Base-by-base conservation (phyloP, 1,140 invertebrate genomes). In the Musca vetustissima region DNA sequence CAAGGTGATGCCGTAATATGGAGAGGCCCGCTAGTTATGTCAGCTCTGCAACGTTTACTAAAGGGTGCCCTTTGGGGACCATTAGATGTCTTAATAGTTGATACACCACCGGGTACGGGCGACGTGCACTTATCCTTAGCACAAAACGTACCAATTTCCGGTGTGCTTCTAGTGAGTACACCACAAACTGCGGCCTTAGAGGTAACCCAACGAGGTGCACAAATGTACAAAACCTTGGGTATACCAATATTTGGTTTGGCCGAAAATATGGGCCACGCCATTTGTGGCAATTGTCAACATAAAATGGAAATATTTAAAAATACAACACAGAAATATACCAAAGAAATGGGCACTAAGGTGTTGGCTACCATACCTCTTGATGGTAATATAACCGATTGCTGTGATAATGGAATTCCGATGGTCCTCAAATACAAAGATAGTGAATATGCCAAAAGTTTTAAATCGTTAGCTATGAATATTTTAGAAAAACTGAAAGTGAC, bases 11-110 rank as follows among this genome's bases (percentile, higher is more conserved):
- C 95, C 0, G 88, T 95, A 9, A 89, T 96, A 24, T 97, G 94
- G 95, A 85, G 95, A 72, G 95, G 95, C 0, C 86, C 95, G 4
- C 94, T 97, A 89, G 96, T 98, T 14, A 98, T 98, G 95, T 93
- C 91, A 72, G 95, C 95, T 1, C 81, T 98, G 52, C 90, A 97
- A 67, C 90, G 91, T 74, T 81, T 98, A 19, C 85, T 96, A 1
- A 85, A 91, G 69, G 90, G 95, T 74, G 93, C 95, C 28, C 85
- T 88, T 49, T 97, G 94, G 94, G 88, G 86, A 6, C 86, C 89
- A 1, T 84, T 94, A 47, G 93, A 96, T 85, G 89, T 91, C 79
- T 85, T 97, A 32, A 83, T 97, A 8, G 85, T 97, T 1, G 95
- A 97, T 81, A 95, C 94, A 68, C 95, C 95, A 2, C 95, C 95